A percentile compares a stretch with the other conserved stretches of the same genome.
Evolutionary conservation across 2,113 vertebrate species (phyloP).

Genomic region (Perca flavescens): DNA sequence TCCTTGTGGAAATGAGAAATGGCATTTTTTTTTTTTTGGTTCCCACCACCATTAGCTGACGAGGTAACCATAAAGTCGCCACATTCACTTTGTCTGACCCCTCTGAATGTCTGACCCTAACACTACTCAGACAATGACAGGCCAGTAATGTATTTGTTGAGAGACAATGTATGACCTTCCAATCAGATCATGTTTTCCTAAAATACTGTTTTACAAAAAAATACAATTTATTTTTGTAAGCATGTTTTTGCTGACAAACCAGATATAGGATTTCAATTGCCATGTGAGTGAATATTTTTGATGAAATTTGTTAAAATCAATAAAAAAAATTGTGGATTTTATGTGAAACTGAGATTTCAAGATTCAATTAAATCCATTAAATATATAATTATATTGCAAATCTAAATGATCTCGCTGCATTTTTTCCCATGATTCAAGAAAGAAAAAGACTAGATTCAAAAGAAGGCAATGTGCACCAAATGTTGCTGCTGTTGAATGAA

Average conservation of each 20-base stretch:
- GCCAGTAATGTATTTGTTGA: slow-evolving; percentile 21
- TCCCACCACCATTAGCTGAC: not conserved
- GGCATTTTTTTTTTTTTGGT: not conserved
- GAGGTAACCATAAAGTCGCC: slow-evolving; percentile 1
- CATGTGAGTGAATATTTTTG: slow-evolving; percentile 20
- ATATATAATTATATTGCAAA: slow-evolving; percentile 13
- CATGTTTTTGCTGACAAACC: slow-evolving; percentile 34
- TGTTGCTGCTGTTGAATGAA: not conserved
- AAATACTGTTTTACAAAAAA: slow-evolving; percentile 33
- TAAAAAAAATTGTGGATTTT: slow-evolving; percentile 30
- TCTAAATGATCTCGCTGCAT: not conserved
- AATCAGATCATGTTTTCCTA: slow-evolving; percentile 30
- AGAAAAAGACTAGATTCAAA: not conserved
- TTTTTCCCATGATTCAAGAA: not conserved
- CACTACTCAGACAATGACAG: slow-evolving; percentile 2
- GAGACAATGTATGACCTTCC: slow-evolving; percentile 23
- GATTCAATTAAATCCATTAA: slow-evolving; percentile 50
- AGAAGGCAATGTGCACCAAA: not conserved
- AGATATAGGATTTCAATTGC: slow-evolving; percentile 34
- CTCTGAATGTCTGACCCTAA: slow-evolving; percentile 6
- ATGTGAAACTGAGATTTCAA: slow-evolving; percentile 14
- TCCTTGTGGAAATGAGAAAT: slow-evolving; percentile 40
- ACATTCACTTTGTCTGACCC: slow-evolving; percentile 25
- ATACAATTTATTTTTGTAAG: slow-evolving; percentile 72
- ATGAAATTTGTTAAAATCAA: slow-evolving; percentile 16